Evolutionary conservation across 2,797 vertebrate genomes (phyloP), one percentile per base, ranked within the genome.

Genomic region (Allobates femoralis): DNA sequence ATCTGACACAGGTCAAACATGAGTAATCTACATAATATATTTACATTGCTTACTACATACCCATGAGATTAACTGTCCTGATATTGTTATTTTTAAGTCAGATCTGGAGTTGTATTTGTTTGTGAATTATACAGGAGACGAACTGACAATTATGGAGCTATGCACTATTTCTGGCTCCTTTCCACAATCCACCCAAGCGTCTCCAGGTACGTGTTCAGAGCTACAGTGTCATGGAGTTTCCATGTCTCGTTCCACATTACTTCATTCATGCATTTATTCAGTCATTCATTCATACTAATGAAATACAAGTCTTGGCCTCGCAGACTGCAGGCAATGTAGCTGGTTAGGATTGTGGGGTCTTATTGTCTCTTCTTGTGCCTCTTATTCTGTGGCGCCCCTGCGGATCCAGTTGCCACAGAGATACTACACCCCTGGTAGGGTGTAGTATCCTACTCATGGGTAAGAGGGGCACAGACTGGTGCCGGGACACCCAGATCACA

Each of bases 121-220:
- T 73, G 69, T 46, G 69, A 73, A 12, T 46, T 73, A 50, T 50
- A 73, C 41, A 73, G 23, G 37, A 73, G 69, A 73, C 12, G 23
- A 18, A 46, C 7, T 46, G 46, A 11, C 69, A 50, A 37, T 71
- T 71, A 71, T 41, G 37, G 37, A 73, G 12, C 23, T 26, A 7
- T 26, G 41, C 11, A 50, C 19, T n/a, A 26, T 46, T 46, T 50
- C 69, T 73, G 69, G 41, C 21, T 0, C 50, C 23, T 16, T 15
- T 73, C 37, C 41, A 73, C 14, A 46, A 23, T 50, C 37, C 67
- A 37, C 34, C 67, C 37, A 50, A 41, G 34, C 69, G 12, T 73
- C 11, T 41, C 16, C 67, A n/a, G 18, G 8, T 37, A 41, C 34
- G 3, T 46, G 67, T n/a, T n/a, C 34, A n/a, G 34, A 23, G 21